Conservation (phyloP, 2,888 invertebrate genomes). For the Scaeva pyrastri region DNA sequence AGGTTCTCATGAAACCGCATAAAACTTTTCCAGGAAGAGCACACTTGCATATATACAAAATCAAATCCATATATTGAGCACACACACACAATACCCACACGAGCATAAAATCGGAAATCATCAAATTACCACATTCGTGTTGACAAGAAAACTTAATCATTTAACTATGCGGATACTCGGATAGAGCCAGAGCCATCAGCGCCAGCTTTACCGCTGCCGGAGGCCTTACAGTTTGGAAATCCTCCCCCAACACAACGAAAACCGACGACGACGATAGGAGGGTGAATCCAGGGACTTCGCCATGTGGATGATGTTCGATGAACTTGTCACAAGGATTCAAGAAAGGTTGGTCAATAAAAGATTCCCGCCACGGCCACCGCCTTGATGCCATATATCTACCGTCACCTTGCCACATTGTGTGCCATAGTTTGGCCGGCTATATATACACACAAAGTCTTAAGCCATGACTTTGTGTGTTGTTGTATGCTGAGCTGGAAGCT, state of each 20-base stretch:
- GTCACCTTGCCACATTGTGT: slow-evolving; percentile 11
- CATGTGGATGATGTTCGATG: slow-evolving; percentile 45
- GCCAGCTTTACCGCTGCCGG: no score
- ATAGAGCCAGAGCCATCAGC: neutral
- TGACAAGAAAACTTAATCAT: slow-evolving; percentile 72
- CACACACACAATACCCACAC: neutral
- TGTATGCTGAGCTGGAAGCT: neutral
- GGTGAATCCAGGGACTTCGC: neutral
- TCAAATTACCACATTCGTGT: slow-evolving; percentile 70
- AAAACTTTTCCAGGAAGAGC: slow-evolving; percentile 67
- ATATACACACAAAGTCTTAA: neutral
- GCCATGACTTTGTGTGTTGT: slow-evolving; percentile 46
- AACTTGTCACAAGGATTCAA: slow-evolving; percentile 57
- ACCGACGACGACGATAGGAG: neutral
- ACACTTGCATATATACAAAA: neutral
- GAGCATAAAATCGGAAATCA: slow-evolving; percentile 60
- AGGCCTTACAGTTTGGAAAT: slow-evolving; percentile 33
- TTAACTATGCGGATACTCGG: slow-evolving; percentile 36
- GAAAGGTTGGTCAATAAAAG: slow-evolving; percentile 61
- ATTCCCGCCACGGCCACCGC: neutral
- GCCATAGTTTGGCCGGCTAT: neutral
- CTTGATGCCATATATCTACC: neutral
- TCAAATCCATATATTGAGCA: neutral
- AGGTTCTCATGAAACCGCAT: slow-evolving; percentile 62
- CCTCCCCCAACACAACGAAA: neutral